Percentiles rank a stretch among this genome's conserved stretches.
phyloP scores from a whole-genome alignment of 2,113 vertebrate genomes.

The Lophura nycthemera region DNA sequence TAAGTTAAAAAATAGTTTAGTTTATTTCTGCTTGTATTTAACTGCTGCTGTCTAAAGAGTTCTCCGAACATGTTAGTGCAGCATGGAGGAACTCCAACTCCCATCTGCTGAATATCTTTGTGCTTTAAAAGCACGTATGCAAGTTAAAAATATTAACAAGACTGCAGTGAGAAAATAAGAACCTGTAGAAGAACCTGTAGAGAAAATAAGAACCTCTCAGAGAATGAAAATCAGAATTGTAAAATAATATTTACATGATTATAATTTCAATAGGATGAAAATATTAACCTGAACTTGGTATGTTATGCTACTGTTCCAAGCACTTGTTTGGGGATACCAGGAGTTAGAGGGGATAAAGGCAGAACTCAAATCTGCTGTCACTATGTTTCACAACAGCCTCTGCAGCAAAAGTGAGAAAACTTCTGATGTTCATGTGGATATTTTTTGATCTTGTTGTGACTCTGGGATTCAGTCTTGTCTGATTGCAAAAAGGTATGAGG shows the following conservation, averaged over 20 bases:
- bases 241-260: not conserved
- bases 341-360: not conserved
- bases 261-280: not conserved
- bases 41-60: not conserved
- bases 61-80: rapidly evolving
- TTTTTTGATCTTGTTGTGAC: not conserved
- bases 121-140: not conserved
- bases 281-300: not conserved
- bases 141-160: not conserved
- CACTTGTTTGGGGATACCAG: not conserved
- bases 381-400: not conserved
- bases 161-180: not conserved
- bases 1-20: not conserved
- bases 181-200: too few species aligned
- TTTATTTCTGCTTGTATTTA: not conserved
- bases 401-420: not conserved
- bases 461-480: not conserved
- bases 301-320: not conserved
- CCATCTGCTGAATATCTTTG: not conserved
- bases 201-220: not conserved
- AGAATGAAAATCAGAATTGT: not conserved
- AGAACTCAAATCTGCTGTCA: not conserved
- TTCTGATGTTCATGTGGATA: not conserved
- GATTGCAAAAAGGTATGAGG: not conserved
- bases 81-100: not conserved